These are phyloP conservation scores for Gallinago stenura DNA, from an alignment of 2,797 vertebrate species.

Conservation along the genomic window DNA sequence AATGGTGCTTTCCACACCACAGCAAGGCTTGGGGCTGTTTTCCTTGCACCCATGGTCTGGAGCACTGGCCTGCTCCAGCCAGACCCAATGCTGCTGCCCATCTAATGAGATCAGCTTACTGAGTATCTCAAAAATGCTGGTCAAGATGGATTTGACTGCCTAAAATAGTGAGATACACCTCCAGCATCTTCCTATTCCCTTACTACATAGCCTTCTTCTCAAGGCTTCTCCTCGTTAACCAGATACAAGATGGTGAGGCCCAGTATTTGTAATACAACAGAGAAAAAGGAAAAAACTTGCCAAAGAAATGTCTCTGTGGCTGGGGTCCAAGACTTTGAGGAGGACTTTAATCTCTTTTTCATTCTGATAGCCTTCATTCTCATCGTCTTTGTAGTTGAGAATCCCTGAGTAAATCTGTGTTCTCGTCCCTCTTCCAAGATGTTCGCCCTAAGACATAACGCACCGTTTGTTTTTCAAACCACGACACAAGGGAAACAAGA, in stretches of 20 bases:
- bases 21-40: background rate
- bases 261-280: background rate
- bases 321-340: conserved; percentile 94
- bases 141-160: background rate
- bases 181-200: background rate
- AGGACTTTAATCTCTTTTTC: conserved; percentile 92
- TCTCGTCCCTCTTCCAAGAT: conserved; percentile 91
- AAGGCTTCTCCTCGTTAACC: background rate
- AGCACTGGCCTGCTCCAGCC: background rate
- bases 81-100: background rate
- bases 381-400: conserved; percentile 89
- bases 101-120: background rate
- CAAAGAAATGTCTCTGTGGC: conserved; percentile 96
- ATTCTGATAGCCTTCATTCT: conserved; percentile 82
- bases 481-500: background rate
- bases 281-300: conserved; percentile 76
- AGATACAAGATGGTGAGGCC: accelerated
- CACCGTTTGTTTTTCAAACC: background rate
- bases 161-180: accelerated
- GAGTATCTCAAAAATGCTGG: background rate
- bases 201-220: accelerated
- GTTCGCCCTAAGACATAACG: conserved; percentile 84
- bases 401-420: conserved; percentile 93
- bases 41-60: accelerated
- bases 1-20: background rate